phyloP scores from a whole-genome alignment of 2,113 vertebrate genomes.

The Clinocottus analis region DNA sequence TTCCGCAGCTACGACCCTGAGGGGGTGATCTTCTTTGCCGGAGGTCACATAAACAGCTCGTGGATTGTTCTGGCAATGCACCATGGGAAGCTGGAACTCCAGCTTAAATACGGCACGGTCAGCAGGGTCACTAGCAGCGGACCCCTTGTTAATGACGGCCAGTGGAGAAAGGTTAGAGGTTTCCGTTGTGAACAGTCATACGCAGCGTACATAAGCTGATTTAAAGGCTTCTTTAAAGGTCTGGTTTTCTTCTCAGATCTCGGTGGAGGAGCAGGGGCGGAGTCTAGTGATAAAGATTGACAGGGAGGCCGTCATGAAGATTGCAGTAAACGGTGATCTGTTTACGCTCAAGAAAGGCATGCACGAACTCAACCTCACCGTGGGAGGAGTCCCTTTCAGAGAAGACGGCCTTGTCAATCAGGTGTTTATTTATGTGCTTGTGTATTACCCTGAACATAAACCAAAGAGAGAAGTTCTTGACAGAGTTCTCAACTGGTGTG shows the following conservation, averaged over 20 bases:
- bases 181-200: background rate
- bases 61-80: slow-evolving; percentile 94
- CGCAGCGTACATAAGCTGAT: background rate
- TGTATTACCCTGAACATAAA: slow-evolving; percentile 11
- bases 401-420: slow-evolving; percentile 87
- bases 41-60: slow-evolving; percentile 90
- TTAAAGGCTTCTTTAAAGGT: background rate
- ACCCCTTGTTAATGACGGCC: slow-evolving; percentile 89
- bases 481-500: background rate
- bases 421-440: slow-evolving; percentile 69
- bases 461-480: background rate
- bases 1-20: slow-evolving; percentile 95
- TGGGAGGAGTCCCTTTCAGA: slow-evolving; percentile 94
- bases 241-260: slow-evolving; percentile 84
- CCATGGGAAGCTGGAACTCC: slow-evolving; percentile 91
- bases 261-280: slow-evolving; percentile 92
- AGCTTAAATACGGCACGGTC: slow-evolving; percentile 88
- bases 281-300: slow-evolving; percentile 95
- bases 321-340: slow-evolving; percentile 90
- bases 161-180: slow-evolving; percentile 91
- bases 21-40: slow-evolving; percentile 96
- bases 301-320: slow-evolving; percentile 97
- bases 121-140: slow-evolving; percentile 93
- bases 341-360: slow-evolving; percentile 90
- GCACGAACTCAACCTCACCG: slow-evolving; percentile 94